Base-by-base conservation (phyloP, 2,113 vertebrate genomes). In the Phycodurus eques region DNA sequence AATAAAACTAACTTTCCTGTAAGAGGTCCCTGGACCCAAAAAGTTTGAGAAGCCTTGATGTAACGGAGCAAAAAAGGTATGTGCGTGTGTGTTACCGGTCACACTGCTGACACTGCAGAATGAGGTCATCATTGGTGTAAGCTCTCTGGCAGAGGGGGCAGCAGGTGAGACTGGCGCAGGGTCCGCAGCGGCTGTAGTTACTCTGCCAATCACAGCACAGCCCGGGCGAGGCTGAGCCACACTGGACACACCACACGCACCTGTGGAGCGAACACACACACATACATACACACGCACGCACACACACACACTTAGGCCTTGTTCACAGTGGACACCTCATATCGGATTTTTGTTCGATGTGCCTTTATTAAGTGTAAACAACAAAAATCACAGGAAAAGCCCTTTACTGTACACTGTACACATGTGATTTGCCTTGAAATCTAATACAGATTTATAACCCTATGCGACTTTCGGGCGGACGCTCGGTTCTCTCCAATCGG, bases 201-300 rank as follows among this genome's bases (percentile, higher is more conserved):
- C 93, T 97, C 84, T 97, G 96, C 98, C 98, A 99, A 72, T 98
- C 96, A 68, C 95, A 96, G 75, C 93, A 88, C 76, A 94, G 85
- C 15, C 98, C 98, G 0, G 97, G 95, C 12, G 95, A 95, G 15
- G 95, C 90, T 67, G 96, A 93, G 81, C 96, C 96, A 86, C 98
- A 99, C 76, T 96, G 95, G 17, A 94, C 92, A 77, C 98, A 99
- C 91, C 93, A 96, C 72, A 99, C 98, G 85, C 98, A 99, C 98
- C 98, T 99, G 76, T 3, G 9, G n/a, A 46, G 12, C 13, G 69
- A 59, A 66, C 3, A 74, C 5, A 62, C 49, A 13, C 5, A 15
- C 14, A 44, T n/a, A 64, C 13, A 59, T 44, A 35, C 7, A 39
- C 19, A 60, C n/a, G n/a, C n/a, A n/a, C n/a, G n/a, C 33, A 66